phyloP scores from a whole-genome alignment of 2,113 vertebrate genomes.

The Ceuthmochares aereus region DNA sequence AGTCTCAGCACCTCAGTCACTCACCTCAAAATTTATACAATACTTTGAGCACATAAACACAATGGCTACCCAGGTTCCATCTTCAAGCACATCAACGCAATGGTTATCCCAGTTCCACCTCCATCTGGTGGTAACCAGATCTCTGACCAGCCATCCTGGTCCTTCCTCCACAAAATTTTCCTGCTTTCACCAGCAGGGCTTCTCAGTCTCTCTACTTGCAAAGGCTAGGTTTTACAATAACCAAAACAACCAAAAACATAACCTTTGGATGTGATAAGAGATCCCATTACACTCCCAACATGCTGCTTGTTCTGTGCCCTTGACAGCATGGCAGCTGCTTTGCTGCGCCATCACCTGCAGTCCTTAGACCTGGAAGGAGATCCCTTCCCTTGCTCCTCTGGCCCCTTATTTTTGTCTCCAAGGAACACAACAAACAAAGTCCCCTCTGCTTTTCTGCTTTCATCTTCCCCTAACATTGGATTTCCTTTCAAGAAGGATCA shows the following conservation, averaged over 20 bases:
- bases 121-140: not conserved
- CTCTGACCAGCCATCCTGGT: not conserved
- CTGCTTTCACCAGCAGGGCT: not conserved
- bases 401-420: not conserved
- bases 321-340: not conserved
- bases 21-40: not conserved
- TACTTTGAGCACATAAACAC: not conserved
- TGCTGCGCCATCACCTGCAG: not conserved
- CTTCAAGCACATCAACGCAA: not conserved
- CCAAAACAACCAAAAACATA: not conserved
- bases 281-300: not conserved
- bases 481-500: not conserved
- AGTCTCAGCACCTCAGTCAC: not conserved
- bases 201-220: not conserved
- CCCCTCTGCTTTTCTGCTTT: not conserved
- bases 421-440: not conserved
- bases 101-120: accelerated
- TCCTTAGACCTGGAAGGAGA: not conserved
- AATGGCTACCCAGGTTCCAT: accelerated
- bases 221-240: not conserved
- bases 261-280: not conserved
- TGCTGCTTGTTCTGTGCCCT: not conserved
- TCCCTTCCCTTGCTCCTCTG: not conserved
- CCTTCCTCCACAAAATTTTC: not conserved
- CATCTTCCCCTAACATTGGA: not conserved